Conservation (phyloP, 2,113 vertebrate genomes). For the Tachysurus vachellii region DNA sequence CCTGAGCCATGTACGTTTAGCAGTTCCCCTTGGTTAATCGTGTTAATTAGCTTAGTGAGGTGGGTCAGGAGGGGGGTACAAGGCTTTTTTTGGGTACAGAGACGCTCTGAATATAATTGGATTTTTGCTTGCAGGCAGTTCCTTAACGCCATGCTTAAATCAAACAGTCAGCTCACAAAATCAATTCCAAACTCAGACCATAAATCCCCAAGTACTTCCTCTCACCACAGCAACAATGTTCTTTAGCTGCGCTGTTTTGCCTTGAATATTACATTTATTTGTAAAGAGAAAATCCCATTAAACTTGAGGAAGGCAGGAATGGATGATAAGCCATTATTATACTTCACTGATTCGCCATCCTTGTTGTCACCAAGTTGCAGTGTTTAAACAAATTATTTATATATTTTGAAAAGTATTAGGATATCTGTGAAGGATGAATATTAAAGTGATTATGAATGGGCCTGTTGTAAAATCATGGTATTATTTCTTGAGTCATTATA, state of each 20-base stretch:
- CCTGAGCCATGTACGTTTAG: constrained; percentile 44
- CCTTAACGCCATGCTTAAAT: constrained; percentile 61
- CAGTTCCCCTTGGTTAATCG: constrained; percentile 57
- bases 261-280: constrained; percentile 35
- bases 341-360: constrained; percentile 14
- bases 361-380: constrained; percentile 2
- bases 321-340: constrained; percentile 24
- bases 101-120: constrained; percentile 54
- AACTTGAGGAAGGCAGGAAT: constrained; percentile 19
- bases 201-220: constrained; percentile 48
- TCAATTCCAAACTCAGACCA: constrained; percentile 58
- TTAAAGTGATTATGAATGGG: not conserved
- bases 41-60: constrained; percentile 53
- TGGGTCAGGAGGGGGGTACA: constrained; percentile 39
- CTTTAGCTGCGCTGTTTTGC: constrained; percentile 32
- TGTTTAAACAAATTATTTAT: not conserved
- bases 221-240: constrained; percentile 38
- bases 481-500: not conserved
- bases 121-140: constrained; percentile 49
- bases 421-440: not conserved
- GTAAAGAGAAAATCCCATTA: constrained; percentile 18
- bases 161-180: constrained; percentile 63
- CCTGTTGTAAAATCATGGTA: not conserved
- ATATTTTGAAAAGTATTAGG: not conserved
- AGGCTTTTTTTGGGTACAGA: constrained; percentile 52